A percentile compares a stretch with the other conserved stretches of the same genome.
These are phyloP conservation scores for Parasteatoda lunata DNA, from an alignment of 2,888 invertebrate species.

Conservation along the genomic window DNA sequence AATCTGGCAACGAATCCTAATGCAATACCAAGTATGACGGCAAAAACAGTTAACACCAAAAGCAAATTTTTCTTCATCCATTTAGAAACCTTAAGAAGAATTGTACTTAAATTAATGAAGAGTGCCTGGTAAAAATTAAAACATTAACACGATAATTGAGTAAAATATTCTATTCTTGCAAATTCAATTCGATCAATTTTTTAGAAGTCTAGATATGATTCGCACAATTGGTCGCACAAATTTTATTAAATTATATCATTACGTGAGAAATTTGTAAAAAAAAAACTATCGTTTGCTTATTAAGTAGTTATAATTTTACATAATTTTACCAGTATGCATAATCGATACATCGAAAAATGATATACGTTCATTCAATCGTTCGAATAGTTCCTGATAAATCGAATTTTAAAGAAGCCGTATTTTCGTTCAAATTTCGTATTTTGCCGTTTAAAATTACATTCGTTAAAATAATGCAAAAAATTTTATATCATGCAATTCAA, in stretches of 20 bases:
- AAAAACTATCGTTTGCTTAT: too few relatives aligned
- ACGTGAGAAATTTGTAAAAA: background rate
- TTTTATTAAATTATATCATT: background rate
- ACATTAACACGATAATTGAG: background rate
- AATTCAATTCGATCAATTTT: background rate
- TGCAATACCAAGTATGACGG: slow-evolving; percentile 78
- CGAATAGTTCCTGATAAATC: too few relatives aligned
- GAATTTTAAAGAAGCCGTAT: too few relatives aligned
- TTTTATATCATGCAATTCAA: too few relatives aligned
- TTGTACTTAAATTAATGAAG: background rate
- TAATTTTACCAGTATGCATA: too few relatives aligned
- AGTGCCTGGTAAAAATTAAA: background rate
- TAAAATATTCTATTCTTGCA: background rate
- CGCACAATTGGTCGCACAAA: background rate
- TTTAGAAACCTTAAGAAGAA: slow-evolving; percentile 69
- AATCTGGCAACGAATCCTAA: slow-evolving; percentile 78
- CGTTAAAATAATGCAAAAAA: too few relatives aligned
- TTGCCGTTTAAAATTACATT: too few relatives aligned
- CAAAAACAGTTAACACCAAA: slow-evolving; percentile 78
- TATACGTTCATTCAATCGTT: too few relatives aligned
- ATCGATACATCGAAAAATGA: too few relatives aligned
- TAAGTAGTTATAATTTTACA: too few relatives aligned
- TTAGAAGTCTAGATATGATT: background rate
- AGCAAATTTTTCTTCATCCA: slow-evolving; percentile 78
- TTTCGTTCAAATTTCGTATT: too few relatives aligned